Evolutionary conservation across 64 coral and sea anemone species (phyloP), one percentile per base, ranked within the genome.

Genomic region (Trachythela sp.): DNA sequence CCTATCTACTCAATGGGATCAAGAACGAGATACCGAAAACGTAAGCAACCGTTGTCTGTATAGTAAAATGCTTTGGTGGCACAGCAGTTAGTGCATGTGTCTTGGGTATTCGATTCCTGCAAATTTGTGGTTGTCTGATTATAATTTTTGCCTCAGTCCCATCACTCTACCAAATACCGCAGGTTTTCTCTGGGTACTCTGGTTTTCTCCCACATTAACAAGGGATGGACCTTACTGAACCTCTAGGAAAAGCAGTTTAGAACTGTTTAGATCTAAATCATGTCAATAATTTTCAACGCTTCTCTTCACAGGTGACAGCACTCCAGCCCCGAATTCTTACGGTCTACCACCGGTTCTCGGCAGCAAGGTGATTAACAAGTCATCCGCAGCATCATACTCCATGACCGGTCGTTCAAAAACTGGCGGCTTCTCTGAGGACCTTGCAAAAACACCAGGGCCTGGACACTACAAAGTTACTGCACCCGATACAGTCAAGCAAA

Each of bases 381-480:
- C 33, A 31, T 94, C 96, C 29, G 94, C 96, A 11, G 91, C 96
- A 58, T 99, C 93, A 13, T 94, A 93, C 86, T 99, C 96, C 26
- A 99, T 99, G 96, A 99, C 96, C 17, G 91, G 54, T 37, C 59
- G 96, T 54, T 94, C 96, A 59, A 94, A 84, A 67, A 92, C 96
- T 77, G 96, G 96, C 71, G 93, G 96, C 83, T 99, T 99, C 87
- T 88, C 96, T 54, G 96, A 99, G 59, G 96, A 99, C 51, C 94
- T 99, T 64, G 96, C 96, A 17, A 94, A 94, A 59, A 93, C 96
- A 22, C 93, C 96, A 42, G 96, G 96, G n/a, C 96, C 96, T 48
- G 96, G 96, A 6, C 86, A 77, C 13, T 99, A 99, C 89, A 24
- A 77, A 3, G 94, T 91, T 40, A 91, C 84, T 70, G 50, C 88